These are phyloP conservation scores for Leucania comma DNA, from an alignment of 2,888 invertebrate species.

Conservation along the genomic window DNA sequence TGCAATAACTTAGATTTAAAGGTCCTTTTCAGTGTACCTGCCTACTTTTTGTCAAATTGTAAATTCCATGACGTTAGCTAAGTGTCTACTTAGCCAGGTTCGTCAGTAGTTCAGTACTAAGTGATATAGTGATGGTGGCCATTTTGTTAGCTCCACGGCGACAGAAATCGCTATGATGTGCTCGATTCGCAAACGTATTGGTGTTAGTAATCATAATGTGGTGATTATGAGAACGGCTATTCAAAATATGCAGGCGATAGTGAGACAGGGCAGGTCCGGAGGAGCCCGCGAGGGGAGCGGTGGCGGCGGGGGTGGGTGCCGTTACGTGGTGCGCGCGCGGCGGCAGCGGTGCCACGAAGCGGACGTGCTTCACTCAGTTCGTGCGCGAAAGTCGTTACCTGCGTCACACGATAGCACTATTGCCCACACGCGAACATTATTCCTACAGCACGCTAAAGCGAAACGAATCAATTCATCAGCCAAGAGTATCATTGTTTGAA, in stretches of 20 bases:
- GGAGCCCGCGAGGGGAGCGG: slow-evolving; percentile 60
- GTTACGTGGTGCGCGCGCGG: slow-evolving; percentile 86
- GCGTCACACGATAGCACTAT: slow-evolving; percentile 85
- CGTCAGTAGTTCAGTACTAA: not conserved
- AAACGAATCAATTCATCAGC: slow-evolving; percentile 77
- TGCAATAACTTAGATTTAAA: not conserved
- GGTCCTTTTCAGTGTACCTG: not conserved
- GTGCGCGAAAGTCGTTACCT: slow-evolving; percentile 90
- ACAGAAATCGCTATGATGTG: not conserved
- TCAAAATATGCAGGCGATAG: slow-evolving; percentile 57
- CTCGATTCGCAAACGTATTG: slow-evolving; percentile 1
- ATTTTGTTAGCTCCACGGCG: not conserved
- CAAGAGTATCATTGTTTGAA: slow-evolving; percentile 71
- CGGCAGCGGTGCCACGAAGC: slow-evolving; percentile 84
- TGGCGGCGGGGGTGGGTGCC: slow-evolving; percentile 78
- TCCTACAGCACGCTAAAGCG: slow-evolving; percentile 73
- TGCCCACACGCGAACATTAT: slow-evolving; percentile 84
- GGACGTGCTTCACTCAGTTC: slow-evolving; percentile 90
- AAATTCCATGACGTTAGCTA: not conserved
- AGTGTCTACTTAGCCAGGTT: not conserved
- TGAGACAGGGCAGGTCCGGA: slow-evolving; percentile 72
- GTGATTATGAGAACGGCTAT: slow-evolving; percentile 39
- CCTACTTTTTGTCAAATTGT: not conserved
- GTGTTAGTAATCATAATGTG: slow-evolving; percentile 18
- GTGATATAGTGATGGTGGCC: not conserved